These are phyloP conservation scores for Bradypodion ventrale DNA, from an alignment of 2,797 vertebrate species.

Conservation along the genomic window DNA sequence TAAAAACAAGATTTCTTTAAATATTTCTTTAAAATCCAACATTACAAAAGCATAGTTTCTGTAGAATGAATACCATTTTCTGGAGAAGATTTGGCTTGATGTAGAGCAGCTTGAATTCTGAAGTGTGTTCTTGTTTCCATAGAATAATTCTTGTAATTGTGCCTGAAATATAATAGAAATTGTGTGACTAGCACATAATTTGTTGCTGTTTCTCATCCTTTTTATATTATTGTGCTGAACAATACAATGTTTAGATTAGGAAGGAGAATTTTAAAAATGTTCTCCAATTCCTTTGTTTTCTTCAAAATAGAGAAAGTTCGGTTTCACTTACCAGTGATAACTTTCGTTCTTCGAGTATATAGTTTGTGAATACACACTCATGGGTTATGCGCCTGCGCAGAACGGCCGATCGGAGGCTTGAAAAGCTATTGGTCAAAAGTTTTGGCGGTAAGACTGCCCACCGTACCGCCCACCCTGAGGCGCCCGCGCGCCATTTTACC, in stretches of 20 bases:
- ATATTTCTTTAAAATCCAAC: too few relatives aligned
- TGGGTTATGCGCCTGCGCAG: too few relatives aligned
- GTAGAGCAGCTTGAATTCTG: slow-evolving; percentile 94
- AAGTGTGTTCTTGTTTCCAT: slow-evolving; percentile 99
- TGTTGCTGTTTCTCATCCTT: slow-evolving; percentile 41
- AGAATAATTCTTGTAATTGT: slow-evolving; percentile 99
- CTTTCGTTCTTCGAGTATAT: too few relatives aligned
- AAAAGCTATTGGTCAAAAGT: too few relatives aligned
- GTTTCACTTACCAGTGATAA: too few relatives aligned
- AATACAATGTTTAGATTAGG: slow-evolving; percentile 44
- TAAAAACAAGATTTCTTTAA: too few relatives aligned
- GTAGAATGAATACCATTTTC: slow-evolving; percentile 79
- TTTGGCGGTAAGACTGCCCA: too few relatives aligned
- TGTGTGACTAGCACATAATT: slow-evolving; percentile 32
- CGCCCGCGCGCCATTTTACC: too few relatives aligned
- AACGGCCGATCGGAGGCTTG: too few relatives aligned
- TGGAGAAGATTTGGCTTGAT: slow-evolving; percentile 84
- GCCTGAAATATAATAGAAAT: slow-evolving; percentile 79
- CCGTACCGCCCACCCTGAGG: too few relatives aligned
- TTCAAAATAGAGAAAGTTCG: slow-evolving; percentile 63
- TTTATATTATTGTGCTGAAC: slow-evolving; percentile 26
- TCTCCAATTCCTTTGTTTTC: slow-evolving; percentile 46
- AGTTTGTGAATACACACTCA: too few relatives aligned
- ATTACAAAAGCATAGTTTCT: slow-evolving; percentile 74
- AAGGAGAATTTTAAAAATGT: slow-evolving; percentile 31